These are phyloP conservation scores for Nesogale talazaci DNA, from an alignment of 2,113 vertebrate genomes.

Conservation along the genomic window DNA sequence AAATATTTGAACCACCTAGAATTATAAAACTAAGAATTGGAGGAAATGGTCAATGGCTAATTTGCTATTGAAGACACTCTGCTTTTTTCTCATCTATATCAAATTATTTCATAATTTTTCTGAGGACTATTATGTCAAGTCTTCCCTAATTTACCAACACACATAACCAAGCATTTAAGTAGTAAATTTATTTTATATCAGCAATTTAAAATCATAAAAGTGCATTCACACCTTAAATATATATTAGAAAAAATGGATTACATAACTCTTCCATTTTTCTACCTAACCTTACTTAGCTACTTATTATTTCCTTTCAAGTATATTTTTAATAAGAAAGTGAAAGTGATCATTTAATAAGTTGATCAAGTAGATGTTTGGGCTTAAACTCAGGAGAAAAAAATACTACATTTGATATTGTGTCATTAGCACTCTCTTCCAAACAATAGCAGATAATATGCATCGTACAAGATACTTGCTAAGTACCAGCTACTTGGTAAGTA, in stretches of 20 bases:
- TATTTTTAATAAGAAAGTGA: not conserved
- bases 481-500: no score
- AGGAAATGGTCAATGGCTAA: not conserved
- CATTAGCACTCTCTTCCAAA: no score
- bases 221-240: not conserved
- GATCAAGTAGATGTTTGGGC: not conserved
- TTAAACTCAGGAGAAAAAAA: not conserved
- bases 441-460: no score
- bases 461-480: no score
- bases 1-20: not conserved
- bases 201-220: not conserved
- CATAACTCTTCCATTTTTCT: not conserved
- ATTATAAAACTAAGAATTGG: not conserved
- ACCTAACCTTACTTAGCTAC: not conserved
- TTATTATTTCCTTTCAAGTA: not conserved
- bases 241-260: rapidly evolving
- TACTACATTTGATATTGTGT: no score
- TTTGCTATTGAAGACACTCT: not conserved
- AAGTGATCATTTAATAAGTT: not conserved
- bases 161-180: not conserved
- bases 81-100: not conserved
- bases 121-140: not conserved
- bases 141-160: no score
- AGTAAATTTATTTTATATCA: conserved; percentile 41
- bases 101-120: not conserved